Evolutionary conservation across 1,140 invertebrate genomes (phyloP).

Genomic region (Drosophila guanche): DNA sequence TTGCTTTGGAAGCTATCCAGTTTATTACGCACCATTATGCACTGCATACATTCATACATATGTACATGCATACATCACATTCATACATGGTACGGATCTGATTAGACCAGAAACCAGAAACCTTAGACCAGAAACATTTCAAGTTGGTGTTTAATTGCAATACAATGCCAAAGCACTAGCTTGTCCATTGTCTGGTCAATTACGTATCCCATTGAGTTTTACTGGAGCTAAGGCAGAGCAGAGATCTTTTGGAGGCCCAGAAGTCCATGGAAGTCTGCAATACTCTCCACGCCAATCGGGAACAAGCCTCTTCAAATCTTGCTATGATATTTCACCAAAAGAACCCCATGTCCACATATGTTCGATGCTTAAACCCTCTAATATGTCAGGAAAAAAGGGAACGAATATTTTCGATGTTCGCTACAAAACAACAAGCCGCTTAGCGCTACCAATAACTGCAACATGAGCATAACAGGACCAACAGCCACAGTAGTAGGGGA

Average conservation of each 20-base stretch:
- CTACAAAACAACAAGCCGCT: slow-evolving; percentile 70
- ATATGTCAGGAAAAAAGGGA: slow-evolving; percentile 53
- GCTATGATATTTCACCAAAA: too few species aligned
- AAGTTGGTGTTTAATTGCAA: slow-evolving; percentile 42
- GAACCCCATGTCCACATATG: too few species aligned
- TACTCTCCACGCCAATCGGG: too few species aligned
- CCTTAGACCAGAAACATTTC: slow-evolving; percentile 25
- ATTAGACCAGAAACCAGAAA: too few species aligned
- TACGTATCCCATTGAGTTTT: slow-evolving; percentile 59
- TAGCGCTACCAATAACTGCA: slow-evolving; percentile 73
- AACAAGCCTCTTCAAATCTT: too few species aligned
- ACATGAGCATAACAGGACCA: slow-evolving; percentile 63
- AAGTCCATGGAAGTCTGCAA: too few species aligned
- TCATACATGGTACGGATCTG: not conserved
- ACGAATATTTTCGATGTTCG: slow-evolving; percentile 34
- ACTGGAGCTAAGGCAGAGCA: slow-evolving; percentile 1
- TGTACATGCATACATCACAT: slow-evolving; percentile 28
- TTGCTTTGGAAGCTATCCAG: slow-evolving; percentile 53
- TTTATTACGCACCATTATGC: slow-evolving; percentile 77
- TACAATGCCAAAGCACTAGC: slow-evolving; percentile 70
- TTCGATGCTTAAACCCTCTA: slow-evolving; percentile 16
- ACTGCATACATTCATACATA: slow-evolving; percentile 27
- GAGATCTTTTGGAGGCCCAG: not conserved
- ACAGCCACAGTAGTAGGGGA: slow-evolving; percentile 23
- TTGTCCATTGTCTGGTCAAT: slow-evolving; percentile 65